These are phyloP conservation scores for Terebella lapidaria DNA, from an alignment of 2,888 invertebrate species.

Conservation along the genomic window DNA sequence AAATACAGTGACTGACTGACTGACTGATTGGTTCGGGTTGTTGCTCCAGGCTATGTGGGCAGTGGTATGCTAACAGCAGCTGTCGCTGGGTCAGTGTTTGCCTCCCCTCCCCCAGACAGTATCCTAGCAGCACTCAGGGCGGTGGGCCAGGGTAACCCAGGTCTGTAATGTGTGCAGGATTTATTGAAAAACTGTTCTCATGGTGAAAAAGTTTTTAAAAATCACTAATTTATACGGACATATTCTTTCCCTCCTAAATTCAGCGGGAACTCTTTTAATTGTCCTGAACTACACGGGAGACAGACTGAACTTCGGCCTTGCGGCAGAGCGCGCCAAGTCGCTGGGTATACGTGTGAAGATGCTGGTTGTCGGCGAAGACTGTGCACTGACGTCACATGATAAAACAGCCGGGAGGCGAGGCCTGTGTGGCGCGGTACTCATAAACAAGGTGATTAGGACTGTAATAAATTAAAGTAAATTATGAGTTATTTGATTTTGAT, in stretches of 20 bases:
- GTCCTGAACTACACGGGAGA: constrained; percentile 52
- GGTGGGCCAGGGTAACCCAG: constrained; percentile 52
- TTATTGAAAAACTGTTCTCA: too few relatives aligned
- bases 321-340: constrained; percentile 42
- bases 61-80: constrained; percentile 74
- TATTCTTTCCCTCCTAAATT: neutral
- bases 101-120: constrained; percentile 69
- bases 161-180: constrained; percentile 10
- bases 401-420: constrained; percentile 62
- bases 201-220: neutral
- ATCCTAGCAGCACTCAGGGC: constrained; percentile 65
- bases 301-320: constrained; percentile 48
- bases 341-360: constrained; percentile 59
- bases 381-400: constrained; percentile 55
- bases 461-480: too few relatives aligned
- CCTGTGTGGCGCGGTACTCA: constrained; percentile 59
- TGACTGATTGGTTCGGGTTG: neutral
- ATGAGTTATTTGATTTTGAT: too few relatives aligned
- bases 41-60: constrained; percentile 67
- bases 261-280: constrained; percentile 39
- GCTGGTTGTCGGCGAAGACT: constrained; percentile 64
- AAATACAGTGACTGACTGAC: neutral
- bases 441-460: constrained; percentile 55
- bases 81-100: constrained; percentile 70
- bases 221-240: neutral